Evolutionary conservation across 2,797 vertebrate species (phyloP).

Genomic region (Tapera naevia): DNA sequence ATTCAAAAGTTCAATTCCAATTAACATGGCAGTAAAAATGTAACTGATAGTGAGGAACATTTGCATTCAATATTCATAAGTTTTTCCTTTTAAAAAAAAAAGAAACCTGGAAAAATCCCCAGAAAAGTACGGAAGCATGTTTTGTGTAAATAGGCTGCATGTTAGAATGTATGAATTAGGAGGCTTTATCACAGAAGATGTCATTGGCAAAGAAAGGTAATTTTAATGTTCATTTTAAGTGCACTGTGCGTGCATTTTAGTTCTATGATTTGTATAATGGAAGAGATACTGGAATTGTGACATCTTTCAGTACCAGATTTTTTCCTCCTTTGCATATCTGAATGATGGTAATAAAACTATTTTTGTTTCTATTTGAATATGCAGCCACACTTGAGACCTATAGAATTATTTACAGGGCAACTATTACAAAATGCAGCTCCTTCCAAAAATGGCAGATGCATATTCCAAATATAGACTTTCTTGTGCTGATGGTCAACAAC

Average conservation of each 20-base stretch:
- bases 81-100: not conserved
- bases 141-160: not conserved
- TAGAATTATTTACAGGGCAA: not conserved
- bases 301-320: not conserved
- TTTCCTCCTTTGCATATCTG: not conserved
- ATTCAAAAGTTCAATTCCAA: not conserved
- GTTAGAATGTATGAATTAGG: not conserved
- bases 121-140: not conserved
- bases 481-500: not conserved
- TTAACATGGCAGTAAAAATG: not conserved
- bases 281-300: not conserved
- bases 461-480: slow-evolving; percentile 6
- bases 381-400: not conserved
- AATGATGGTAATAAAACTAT: not conserved
- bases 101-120: not conserved
- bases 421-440: not conserved
- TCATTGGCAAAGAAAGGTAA: not conserved
- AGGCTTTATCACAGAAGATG: not conserved
- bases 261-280: not conserved
- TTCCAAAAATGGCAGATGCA: slow-evolving; percentile 20
- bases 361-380: not conserved
- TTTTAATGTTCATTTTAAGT: not conserved
- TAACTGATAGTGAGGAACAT: not conserved
- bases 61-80: not conserved
- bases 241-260: not conserved